Base-by-base conservation (phyloP, 2,113 vertebrate species). In the Bos indicus region DNA sequence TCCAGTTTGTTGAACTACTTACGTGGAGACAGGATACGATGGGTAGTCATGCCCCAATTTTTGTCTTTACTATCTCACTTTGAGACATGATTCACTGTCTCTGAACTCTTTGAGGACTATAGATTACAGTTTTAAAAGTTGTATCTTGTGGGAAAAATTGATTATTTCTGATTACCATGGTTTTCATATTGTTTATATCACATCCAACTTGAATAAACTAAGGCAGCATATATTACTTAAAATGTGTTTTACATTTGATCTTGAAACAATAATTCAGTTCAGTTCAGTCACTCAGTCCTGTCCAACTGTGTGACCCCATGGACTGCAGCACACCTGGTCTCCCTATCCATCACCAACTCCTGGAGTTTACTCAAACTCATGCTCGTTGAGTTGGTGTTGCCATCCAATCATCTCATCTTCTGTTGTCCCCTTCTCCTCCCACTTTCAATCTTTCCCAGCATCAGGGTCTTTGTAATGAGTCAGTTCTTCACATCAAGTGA, bases 171-270 rank as follows among this genome's bases (percentile, higher is more conserved):
- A 88, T 74, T 74, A 77, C n/a, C 62, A 5, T 74, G 3, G 11
- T 54, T 56, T 74, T 30, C 21, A 52, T 30, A 57, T 5, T 43
- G 21, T 74, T 85, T 90, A 82, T 4, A 88, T 54, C 59, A 88
- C 5, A 64, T 43, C 15, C 6, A 62, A 57, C 23, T 48, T 48
- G 7, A 80, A 13, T 25, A 46, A 88, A 26, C 3, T 89, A 97
- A 84, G 15, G 2, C 25, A 84, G 33, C 4, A 14, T 40, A 71
- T 62, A 74, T 36, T 91, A n/a, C 26, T 81, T 62, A 74, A 62
- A 92, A 23, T 92, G 14, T 71, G 74, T 95, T 87, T 93, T 81
- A 74, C 7, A 48, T 52, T 88, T 88, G 3, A 21, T 87, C 25
- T 28, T 52, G 25, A 71, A 93, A 86, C 52, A 46, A 83, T 33